Evolutionary conservation across 2,113 vertebrate species (phyloP).

Genomic region (Corynorhinus townsendii): DNA sequence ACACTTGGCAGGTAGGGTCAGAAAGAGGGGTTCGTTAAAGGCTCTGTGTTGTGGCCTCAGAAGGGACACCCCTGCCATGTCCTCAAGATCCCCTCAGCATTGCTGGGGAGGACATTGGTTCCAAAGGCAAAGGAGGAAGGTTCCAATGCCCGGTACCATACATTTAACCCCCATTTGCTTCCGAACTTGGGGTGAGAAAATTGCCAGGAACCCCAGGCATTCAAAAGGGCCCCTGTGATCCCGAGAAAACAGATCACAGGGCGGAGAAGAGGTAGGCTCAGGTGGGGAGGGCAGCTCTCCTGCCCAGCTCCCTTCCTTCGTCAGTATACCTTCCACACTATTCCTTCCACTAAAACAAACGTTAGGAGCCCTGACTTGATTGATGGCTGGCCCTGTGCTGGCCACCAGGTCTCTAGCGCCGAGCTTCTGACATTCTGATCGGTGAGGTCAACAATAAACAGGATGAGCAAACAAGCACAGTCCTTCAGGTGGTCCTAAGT

Average conservation of each 20-base stretch:
- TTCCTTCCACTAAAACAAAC: not conserved
- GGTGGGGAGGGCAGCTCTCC: not conserved
- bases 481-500: not conserved
- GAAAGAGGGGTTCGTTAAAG: not conserved
- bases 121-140: not conserved
- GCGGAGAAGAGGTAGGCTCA: not conserved
- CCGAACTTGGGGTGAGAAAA: not conserved
- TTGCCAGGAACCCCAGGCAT: not conserved
- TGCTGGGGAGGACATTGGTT: not conserved
- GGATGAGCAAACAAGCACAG: not conserved
- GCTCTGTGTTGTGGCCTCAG: not conserved
- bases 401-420: not conserved
- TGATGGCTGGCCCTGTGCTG: not conserved
- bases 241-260: not conserved
- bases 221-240: not conserved
- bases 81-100: not conserved
- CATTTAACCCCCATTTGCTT: not conserved
- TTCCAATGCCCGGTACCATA: rapidly evolving
- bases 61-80: not conserved
- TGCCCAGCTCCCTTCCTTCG: not conserved
- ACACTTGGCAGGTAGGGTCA: not conserved
- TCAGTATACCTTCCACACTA: not conserved
- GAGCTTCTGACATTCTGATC: not conserved
- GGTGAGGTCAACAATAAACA: not conserved
- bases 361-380: rapidly evolving